These are phyloP conservation scores for Tenodera sinensis DNA, from an alignment of 2,888 invertebrate genomes.

Conservation along the genomic window DNA sequence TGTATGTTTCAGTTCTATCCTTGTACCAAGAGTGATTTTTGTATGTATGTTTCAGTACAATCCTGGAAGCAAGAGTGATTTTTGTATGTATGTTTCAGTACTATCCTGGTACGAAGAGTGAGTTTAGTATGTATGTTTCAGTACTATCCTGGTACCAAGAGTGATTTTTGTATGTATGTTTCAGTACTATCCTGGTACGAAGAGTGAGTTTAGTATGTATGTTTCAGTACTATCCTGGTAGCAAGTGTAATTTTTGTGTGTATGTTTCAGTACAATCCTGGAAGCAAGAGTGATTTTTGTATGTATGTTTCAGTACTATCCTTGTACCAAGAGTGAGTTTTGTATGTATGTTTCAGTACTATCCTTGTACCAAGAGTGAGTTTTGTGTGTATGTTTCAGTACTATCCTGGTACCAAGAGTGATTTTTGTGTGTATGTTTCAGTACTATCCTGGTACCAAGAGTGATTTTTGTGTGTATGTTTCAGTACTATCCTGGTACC, in stretches of 20 bases:
- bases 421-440: conserved; percentile 29
- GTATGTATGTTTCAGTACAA: conserved; percentile 42
- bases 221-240: no score
- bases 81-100: conserved; percentile 41
- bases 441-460: no score
- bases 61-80: no score
- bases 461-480: background rate
- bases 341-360: conserved; percentile 44
- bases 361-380: no score
- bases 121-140: conserved; percentile 37
- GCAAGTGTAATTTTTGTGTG: no score
- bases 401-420: no score
- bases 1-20: conserved; percentile 44
- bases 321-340: no score
- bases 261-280: conserved; percentile 46
- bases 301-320: conserved; percentile 47
- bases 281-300: conserved; percentile 38
- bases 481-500: conserved; percentile 57
- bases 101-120: no score
- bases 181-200: no score
- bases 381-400: conserved; percentile 46
- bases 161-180: background rate
- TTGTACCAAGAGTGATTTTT: conserved; percentile 39
- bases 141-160: no score
- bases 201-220: conserved; percentile 35